These are phyloP conservation scores for Homarus gammarus DNA, from an alignment of 2,888 invertebrate genomes.

Conservation along the genomic window DNA sequence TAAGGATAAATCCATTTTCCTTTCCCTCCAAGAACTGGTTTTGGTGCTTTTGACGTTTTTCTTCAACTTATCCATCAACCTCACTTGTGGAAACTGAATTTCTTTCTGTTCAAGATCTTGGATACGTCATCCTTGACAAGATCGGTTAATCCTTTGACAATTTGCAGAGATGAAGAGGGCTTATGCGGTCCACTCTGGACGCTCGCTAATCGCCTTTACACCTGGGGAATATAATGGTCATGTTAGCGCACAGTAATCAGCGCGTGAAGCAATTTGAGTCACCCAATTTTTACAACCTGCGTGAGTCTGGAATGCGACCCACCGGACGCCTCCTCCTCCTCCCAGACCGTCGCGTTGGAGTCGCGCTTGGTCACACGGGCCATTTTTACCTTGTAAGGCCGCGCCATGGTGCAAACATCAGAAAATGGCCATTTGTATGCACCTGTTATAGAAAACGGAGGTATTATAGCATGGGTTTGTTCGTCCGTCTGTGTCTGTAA, in stretches of 20 bases:
- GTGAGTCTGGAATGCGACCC: conserved; percentile 47
- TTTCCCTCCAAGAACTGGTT: conserved; percentile 27
- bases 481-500: too few relatives aligned
- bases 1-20: conserved; percentile 48
- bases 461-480: too few relatives aligned
- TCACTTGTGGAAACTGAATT: conserved; percentile 4
- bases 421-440: too few relatives aligned
- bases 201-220: conserved; percentile 32
- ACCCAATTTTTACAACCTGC: conserved; percentile 49
- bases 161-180: conserved; percentile 58
- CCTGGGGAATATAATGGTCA: conserved; percentile 37
- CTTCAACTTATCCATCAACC: conserved; percentile 1
- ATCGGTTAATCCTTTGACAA: conserved; percentile 60
- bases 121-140: conserved; percentile 40
- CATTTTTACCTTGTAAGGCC: too few relatives aligned
- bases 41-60: neutral
- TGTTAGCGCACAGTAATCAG: conserved; percentile 32
- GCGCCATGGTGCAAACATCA: too few relatives aligned
- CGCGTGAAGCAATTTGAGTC: conserved; percentile 47
- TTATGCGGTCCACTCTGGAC: conserved; percentile 29
- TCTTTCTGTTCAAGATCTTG: conserved; percentile 10
- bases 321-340: neutral
- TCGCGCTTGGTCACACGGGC: neutral
- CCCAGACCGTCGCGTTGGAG: neutral
- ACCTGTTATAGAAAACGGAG: too few relatives aligned